Percentiles rank a stretch among this genome's conserved stretches.
phyloP scores from a whole-genome alignment of 2,888 invertebrate genomes.

The Dasysyrphus tricinctus region DNA sequence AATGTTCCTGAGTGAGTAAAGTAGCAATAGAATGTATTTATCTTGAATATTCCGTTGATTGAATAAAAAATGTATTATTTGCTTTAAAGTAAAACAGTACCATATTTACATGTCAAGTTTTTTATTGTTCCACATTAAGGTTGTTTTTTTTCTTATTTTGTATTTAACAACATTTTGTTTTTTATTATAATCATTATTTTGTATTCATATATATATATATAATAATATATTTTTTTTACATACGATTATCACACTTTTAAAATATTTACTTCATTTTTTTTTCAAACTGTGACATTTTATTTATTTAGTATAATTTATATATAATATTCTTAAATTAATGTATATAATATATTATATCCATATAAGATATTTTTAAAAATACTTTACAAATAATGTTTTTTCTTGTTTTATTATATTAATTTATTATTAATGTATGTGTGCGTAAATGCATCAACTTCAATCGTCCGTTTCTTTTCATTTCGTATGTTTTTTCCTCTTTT shows the following conservation, averaged over 20 bases:
- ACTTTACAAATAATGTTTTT: conserved; percentile 64
- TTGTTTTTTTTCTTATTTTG: conserved; percentile 67
- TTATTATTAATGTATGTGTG: conserved; percentile 68
- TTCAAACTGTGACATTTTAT: conserved; percentile 72
- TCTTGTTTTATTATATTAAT: conserved; percentile 33
- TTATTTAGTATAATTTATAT: conserved; percentile 76
- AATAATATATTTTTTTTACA: conserved; percentile 69
- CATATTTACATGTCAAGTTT: conserved; percentile 63
- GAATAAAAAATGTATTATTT: too few relatives aligned
- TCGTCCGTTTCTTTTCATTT: conserved; percentile 42
- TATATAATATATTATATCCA: conserved; percentile 77
- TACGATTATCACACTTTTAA: conserved; percentile 81
- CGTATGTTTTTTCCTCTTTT: conserved; percentile 1
- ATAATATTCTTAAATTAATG: conserved; percentile 77
- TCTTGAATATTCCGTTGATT: too few relatives aligned
- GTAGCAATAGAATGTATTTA: too few relatives aligned
- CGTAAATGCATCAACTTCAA: conserved; percentile 75
- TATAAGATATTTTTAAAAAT: conserved; percentile 78
- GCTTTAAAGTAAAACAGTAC: background rate
- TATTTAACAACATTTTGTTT: conserved; percentile 73
- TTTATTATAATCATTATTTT: conserved; percentile 59
- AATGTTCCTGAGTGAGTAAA: too few relatives aligned
- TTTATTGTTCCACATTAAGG: conserved; percentile 74
- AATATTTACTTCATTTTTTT: conserved; percentile 76
- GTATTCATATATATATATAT: conserved; percentile 47